A percentile compares a stretch with the other conserved stretches of the same genome.
These are phyloP conservation scores for Choristoneura fumiferana DNA, from an alignment of 1,140 invertebrate species.

Conservation along the genomic window DNA sequence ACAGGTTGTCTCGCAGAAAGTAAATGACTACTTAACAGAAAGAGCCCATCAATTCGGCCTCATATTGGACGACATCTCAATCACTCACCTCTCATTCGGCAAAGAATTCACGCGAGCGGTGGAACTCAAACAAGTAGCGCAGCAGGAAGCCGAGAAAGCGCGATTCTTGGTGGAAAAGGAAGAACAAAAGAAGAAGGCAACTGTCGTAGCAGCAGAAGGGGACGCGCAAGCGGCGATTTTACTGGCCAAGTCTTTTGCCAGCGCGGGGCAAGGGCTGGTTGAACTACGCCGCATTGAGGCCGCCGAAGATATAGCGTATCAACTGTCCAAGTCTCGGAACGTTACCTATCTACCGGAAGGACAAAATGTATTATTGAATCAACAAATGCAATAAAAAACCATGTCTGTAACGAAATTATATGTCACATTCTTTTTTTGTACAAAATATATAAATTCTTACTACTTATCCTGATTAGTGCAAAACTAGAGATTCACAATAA, in stretches of 20 bases:
- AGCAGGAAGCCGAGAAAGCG: constrained; percentile 98
- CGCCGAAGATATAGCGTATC: constrained; percentile 97
- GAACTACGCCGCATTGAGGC: constrained; percentile 97
- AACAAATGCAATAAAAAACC: background rate
- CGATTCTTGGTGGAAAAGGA: constrained; percentile 97
- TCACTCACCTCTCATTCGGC: constrained; percentile 97
- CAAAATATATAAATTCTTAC: no score
- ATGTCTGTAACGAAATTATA: no score
- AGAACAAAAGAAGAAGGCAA: constrained; percentile 97
- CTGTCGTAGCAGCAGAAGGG: constrained; percentile 98
- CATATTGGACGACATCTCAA: constrained; percentile 97
- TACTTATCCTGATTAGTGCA: no score
- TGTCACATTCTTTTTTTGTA: no score
- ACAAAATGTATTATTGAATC: constrained; percentile 91
- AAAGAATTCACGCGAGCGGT: constrained; percentile 98
- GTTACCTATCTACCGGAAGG: constrained; percentile 94
- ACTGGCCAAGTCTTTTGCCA: constrained; percentile 92
- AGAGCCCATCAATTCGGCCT: constrained; percentile 97
- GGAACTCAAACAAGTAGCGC: constrained; percentile 98
- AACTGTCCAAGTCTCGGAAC: constrained; percentile 93
- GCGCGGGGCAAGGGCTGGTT: constrained; percentile 94
- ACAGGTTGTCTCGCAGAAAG: background rate
- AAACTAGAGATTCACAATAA: no score
- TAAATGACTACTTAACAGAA: constrained; percentile 82
- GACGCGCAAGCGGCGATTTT: constrained; percentile 97